Conservation (phyloP, 2,888 invertebrate genomes). For the Agrilus biguttatus region DNA sequence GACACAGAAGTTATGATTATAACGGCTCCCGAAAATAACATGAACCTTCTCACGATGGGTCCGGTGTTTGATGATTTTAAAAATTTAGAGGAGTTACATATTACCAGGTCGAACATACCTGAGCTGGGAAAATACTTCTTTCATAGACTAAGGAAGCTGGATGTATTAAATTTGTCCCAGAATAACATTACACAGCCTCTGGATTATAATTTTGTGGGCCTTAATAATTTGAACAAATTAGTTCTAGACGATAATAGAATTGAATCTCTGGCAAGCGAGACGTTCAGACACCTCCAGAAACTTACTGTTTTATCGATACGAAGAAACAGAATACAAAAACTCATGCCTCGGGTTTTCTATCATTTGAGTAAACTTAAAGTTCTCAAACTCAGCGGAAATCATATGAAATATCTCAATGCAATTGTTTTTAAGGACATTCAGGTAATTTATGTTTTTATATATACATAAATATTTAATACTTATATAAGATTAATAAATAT, state of each 20-base stretch:
- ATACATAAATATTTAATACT: too few relatives aligned
- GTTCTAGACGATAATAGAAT: conserved; percentile 65
- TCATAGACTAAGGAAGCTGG: conserved; percentile 50
- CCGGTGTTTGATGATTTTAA: conserved; percentile 45
- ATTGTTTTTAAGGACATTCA: conserved; percentile 61
- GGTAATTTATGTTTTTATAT: conserved; percentile 26
- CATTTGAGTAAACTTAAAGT: conserved; percentile 49
- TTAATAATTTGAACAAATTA: conserved; percentile 53
- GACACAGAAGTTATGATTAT: conserved; percentile 51
- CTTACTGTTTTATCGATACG: conserved; percentile 50
- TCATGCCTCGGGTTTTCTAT: conserved; percentile 55
- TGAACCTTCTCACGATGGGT: conserved; percentile 55
- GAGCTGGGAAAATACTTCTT: conserved; percentile 67
- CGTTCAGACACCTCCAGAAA: conserved; percentile 54
- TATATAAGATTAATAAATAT: too few relatives aligned
- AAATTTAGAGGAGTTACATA: conserved; percentile 54
- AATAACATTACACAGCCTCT: conserved; percentile 63
- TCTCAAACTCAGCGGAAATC: conserved; percentile 60
- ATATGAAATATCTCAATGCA: conserved; percentile 50
- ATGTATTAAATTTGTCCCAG: conserved; percentile 50
- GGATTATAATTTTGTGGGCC: conserved; percentile 60
- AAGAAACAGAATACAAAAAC: conserved; percentile 50
- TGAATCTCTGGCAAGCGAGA: conserved; percentile 61
- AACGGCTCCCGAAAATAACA: conserved; percentile 44
- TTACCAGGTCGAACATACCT: conserved; percentile 64